Percentiles rank a stretch among this genome's conserved stretches.
Conservation (phyloP, 2,113 vertebrate species). For the Myotis yumanensis region DNA sequence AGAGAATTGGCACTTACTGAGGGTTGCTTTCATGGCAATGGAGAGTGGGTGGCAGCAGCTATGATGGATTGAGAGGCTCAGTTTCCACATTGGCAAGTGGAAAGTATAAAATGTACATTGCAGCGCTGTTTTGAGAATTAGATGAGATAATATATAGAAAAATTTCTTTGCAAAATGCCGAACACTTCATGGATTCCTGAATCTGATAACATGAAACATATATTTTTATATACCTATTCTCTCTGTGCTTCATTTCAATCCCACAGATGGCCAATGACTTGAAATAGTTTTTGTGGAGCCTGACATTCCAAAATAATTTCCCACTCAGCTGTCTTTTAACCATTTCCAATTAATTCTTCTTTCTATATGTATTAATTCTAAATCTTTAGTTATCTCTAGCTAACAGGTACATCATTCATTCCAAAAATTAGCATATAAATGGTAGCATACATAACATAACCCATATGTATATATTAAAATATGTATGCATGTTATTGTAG, state of each 20-base stretch:
- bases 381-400: slow-evolving; percentile 46
- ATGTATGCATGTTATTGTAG: background rate
- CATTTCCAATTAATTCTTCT: background rate
- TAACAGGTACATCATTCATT: slow-evolving; percentile 48
- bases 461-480: slow-evolving; percentile 46
- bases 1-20: background rate
- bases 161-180: background rate
- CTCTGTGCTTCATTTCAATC: background rate
- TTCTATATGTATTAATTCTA: slow-evolving; percentile 21
- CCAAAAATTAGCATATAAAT: slow-evolving; percentile 68
- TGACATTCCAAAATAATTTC: slow-evolving; percentile 9
- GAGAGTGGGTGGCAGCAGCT: background rate
- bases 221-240: background rate
- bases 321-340: slow-evolving; percentile 41
- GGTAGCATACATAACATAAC: slow-evolving; percentile 47
- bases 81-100: background rate
- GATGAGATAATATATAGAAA: background rate
- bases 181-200: background rate
- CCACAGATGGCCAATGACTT: slow-evolving; percentile 2
- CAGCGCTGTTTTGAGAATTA: background rate
- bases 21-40: background rate
- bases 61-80: background rate
- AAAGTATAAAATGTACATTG: background rate
- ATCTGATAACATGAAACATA: background rate
- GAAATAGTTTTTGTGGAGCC: background rate